Percentiles rank a stretch among this genome's conserved stretches.
These are phyloP conservation scores for Zaprionus camerounensis DNA, from an alignment of 1,140 invertebrate species.

Conservation along the genomic window DNA sequence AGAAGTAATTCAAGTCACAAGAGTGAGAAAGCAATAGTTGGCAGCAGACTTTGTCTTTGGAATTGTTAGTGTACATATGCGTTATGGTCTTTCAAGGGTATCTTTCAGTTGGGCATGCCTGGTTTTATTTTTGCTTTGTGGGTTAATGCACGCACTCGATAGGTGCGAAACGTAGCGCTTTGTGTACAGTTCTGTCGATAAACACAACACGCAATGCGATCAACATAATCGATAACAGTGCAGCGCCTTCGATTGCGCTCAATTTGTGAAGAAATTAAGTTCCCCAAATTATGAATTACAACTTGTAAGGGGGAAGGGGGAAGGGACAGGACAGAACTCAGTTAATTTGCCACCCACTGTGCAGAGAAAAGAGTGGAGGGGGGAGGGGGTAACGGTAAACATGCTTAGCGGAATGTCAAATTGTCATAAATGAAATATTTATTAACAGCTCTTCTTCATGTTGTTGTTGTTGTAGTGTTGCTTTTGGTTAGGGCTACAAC, in stretches of 20 bases:
- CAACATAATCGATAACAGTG: conserved; percentile 5
- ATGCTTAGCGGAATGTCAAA: conserved; percentile 51
- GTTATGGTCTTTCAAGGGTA: too few species aligned
- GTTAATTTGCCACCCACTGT: conserved; percentile 11
- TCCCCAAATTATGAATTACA: conserved; percentile 48
- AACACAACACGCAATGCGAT: conserved; percentile 16
- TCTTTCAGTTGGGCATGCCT: too few species aligned
- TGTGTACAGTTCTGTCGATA: conserved; percentile 2
- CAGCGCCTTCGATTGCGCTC: conserved; percentile 21
- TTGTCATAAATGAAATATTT: conserved; percentile 77
- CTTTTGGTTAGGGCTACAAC: conserved; percentile 25
- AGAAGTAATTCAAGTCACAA: too few species aligned
- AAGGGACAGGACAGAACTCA: not conserved
- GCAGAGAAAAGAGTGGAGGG: not conserved
- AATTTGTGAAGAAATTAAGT: conserved; percentile 42
- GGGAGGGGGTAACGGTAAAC: not conserved
- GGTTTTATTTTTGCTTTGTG: conserved; percentile 20
- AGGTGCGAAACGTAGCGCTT: not conserved
- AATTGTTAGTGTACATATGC: too few species aligned
- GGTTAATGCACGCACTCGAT: conserved; percentile 55
- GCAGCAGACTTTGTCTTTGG: too few species aligned
- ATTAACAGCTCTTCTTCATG: conserved; percentile 49
- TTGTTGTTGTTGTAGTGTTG: not conserved
- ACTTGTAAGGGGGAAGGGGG: not conserved
- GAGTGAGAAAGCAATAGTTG: too few species aligned